phyloP scores from a whole-genome alignment of 2,113 vertebrate species.

The Oncorhynchus nerka region DNA sequence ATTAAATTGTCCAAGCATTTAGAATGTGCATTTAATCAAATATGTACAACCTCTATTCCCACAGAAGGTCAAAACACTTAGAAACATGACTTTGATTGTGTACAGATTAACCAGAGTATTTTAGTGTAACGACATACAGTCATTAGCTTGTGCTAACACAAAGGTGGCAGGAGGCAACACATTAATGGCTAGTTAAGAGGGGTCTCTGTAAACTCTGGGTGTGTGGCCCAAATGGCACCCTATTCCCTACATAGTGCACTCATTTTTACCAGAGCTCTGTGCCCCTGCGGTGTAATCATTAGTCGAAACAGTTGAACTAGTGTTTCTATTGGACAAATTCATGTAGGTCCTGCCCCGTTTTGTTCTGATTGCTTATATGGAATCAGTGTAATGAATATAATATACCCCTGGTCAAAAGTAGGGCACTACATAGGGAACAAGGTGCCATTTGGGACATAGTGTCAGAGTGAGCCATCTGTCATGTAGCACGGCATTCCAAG shows the following conservation, averaged over 20 bases:
- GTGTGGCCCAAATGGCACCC: too few species aligned
- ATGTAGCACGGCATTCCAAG: slow-evolving; percentile 1
- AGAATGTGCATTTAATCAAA: not conserved
- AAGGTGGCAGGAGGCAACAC: not conserved
- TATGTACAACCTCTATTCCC: not conserved
- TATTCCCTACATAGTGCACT: not conserved
- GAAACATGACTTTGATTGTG: not conserved
- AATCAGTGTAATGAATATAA: too few species aligned
- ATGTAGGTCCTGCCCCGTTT: too few species aligned
- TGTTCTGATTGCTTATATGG: too few species aligned
- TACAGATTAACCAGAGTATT: not conserved
- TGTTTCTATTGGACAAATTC: too few species aligned
- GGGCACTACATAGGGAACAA: not conserved
- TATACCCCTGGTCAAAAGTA: too few species aligned
- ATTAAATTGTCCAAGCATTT: not conserved
- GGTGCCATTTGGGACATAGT: not conserved
- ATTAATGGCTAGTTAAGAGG: not conserved
- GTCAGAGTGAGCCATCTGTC: not conserved
- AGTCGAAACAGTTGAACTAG: too few species aligned
- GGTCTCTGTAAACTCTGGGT: not conserved
- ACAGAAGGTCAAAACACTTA: not conserved
- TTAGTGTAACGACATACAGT: not conserved
- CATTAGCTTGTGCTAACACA: not conserved
- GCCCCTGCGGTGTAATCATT: too few species aligned
- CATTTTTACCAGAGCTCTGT: too few species aligned